These are phyloP conservation scores for Spinibarbus caldwelli DNA, from an alignment of 2,797 vertebrate species.

Conservation along the genomic window DNA sequence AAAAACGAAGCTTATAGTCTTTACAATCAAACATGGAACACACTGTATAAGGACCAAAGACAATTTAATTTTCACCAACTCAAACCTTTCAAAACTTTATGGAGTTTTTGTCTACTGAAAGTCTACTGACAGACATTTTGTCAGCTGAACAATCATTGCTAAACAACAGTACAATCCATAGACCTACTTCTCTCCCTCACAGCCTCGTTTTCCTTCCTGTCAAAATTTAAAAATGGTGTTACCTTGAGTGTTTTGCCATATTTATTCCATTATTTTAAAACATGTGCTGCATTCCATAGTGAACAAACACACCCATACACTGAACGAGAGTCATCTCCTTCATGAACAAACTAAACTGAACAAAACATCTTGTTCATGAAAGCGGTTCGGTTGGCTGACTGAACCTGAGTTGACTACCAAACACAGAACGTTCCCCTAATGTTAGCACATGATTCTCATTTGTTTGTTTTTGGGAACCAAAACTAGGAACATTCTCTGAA, in stretches of 20 bases:
- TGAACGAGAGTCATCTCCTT: background rate
- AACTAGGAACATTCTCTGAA: background rate
- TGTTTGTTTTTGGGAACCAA: background rate
- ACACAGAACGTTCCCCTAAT: background rate
- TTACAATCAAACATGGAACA: background rate
- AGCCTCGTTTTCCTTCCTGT: background rate
- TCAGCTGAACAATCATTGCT: background rate
- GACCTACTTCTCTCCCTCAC: background rate
- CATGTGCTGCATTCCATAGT: background rate
- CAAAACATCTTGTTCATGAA: background rate
- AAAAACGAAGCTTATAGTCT: background rate
- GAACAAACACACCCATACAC: background rate
- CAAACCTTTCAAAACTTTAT: background rate
- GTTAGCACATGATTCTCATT: background rate
- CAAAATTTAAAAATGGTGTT: background rate
- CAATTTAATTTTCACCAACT: background rate
- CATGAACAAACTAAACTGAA: background rate
- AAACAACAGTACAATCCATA: background rate
- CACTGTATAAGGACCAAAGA: background rate
- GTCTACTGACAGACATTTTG: background rate
- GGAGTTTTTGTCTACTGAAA: background rate
- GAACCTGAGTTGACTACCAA: background rate
- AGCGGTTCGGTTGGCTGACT: background rate
- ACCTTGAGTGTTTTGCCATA: background rate
- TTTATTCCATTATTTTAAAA: background rate